Evolutionary conservation across 2,113 vertebrate genomes (phyloP), one percentile per base, ranked within the genome.

Genomic region (Osmerus mordax): DNA sequence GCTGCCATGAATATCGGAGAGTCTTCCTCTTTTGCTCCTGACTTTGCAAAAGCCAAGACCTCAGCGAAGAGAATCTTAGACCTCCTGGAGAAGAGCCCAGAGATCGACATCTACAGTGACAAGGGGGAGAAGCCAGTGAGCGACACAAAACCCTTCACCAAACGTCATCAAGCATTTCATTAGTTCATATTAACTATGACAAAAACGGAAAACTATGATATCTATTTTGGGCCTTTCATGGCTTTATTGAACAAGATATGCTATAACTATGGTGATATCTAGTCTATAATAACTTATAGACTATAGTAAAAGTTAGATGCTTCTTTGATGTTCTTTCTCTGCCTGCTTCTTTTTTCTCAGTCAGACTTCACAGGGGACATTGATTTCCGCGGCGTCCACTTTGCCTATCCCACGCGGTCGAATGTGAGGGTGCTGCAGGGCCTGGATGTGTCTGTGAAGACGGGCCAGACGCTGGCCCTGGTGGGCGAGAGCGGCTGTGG

Each of bases 1-100:
- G 91, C 94, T 3, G 93, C 95, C 0, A 92, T 95, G 88, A 93
- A 91, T 9, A 67, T 95, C 1, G 95, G 94, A 75, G 92, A 95
- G 14, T 81, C 68, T 3, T 93, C 91, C 29, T 96, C 94, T 47
- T 93, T 95, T 75, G 90, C 93, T 72, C 94, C 94, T 58, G 93
- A 96, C 81, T 96, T 95, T 25, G 90, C 92, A 51, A 95, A 94
- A 88, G 94, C 94, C 69, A 96, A 94, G 82, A 60, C 87, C 21
- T 93, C 95, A 52, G 91, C 94, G 19, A 89, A 88, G 11, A 88
- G 94, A 67, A 74, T 96, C 73, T 90, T 94, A 54, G 41, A 54
- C 68, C 81, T 96, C 47, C 88, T 95, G 68, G 87, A 92, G 32
- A 90, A 77, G 76, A 83, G 78, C 4, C 94, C 94, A 12, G 23